Evolutionary conservation across 1,140 invertebrate genomes (phyloP), one percentile per base, ranked within the genome.

Genomic region (Drosophila mauritiana): DNA sequence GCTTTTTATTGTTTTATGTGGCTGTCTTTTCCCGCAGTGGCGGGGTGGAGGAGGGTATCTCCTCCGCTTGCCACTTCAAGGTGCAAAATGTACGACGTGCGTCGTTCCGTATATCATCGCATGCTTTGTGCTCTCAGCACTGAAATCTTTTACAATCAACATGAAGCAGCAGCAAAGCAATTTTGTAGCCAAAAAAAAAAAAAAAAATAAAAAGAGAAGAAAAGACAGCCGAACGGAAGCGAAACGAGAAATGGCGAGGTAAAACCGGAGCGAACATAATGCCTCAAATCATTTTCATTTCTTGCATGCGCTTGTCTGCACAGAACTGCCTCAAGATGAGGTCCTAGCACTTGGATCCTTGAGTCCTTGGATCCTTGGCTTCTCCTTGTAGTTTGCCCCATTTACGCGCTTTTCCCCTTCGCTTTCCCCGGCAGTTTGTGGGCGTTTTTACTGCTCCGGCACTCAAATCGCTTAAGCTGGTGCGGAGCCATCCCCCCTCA

Each of bases 231-330:
- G 45, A 75, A 59, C 55, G 63, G 55, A 61, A 64, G 73, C 48
- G 46, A 69, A 49, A 42, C 27, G 43, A 45, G 48, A 51, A 51
- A 34, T 51, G 48, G 27, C 48, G 48, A n/a, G 34, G 45, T 36
- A 40, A 53, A 61, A 64, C 27, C 37, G 43, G 10, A 34, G 73
- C 78, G 65, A 42, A 67, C 52, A 88, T 89, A 89, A 89, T 89
- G 84, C 80, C 65, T 80, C 84, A 89, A 89, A 89, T 89, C 85
- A 89, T 89, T 89, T 89, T 89, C 84, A 77, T 88, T 84, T 83
- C 80, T 84, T 72, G 75, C 58, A 58, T 78, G 59, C 73, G 74
- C 74, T 70, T 83, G 79, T 64, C 82, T 79, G 52, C 67, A 53
- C 72, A 69, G 69, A 82, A 74, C 63, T 78, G 45, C 39, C 56